phyloP scores from a whole-genome alignment of 2,797 vertebrate genomes.

The Calcarius lapponicus region DNA sequence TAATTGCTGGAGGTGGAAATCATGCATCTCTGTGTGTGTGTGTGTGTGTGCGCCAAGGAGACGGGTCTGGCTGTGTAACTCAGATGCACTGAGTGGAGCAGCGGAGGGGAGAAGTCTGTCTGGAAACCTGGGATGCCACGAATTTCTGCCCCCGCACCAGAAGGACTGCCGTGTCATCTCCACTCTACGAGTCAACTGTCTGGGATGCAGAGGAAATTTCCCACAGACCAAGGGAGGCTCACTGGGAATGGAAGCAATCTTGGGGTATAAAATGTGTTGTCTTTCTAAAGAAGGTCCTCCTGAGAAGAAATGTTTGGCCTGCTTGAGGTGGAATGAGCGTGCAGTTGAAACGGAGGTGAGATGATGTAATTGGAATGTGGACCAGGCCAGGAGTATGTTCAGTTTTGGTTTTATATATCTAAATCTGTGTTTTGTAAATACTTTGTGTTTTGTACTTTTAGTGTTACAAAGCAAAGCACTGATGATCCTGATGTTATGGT shows the following conservation, averaged over 20 bases:
- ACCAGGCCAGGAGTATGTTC: background rate
- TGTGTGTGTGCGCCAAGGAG: background rate
- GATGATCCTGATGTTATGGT: background rate
- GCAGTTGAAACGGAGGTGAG: background rate
- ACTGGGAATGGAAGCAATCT: background rate
- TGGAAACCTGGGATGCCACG: background rate
- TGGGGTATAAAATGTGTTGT: background rate
- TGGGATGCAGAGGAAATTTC: background rate
- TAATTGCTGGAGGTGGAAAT: slow-evolving; percentile 42
- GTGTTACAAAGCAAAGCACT: background rate
- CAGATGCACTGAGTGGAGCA: background rate
- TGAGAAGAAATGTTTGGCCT: background rate
- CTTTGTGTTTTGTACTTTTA: background rate
- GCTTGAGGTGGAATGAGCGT: background rate
- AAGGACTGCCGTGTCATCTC: background rate
- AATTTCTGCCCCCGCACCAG: background rate
- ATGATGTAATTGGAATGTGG: background rate
- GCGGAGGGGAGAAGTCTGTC: background rate
- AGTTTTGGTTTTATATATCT: background rate
- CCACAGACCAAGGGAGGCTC: background rate
- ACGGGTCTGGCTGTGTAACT: background rate
- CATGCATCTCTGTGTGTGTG: background rate
- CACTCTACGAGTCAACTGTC: background rate
- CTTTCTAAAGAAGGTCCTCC: background rate
- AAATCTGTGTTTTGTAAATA: background rate